Conservation (phyloP, 2,888 invertebrate species). For the Sinopyrophorus schimmeli region DNA sequence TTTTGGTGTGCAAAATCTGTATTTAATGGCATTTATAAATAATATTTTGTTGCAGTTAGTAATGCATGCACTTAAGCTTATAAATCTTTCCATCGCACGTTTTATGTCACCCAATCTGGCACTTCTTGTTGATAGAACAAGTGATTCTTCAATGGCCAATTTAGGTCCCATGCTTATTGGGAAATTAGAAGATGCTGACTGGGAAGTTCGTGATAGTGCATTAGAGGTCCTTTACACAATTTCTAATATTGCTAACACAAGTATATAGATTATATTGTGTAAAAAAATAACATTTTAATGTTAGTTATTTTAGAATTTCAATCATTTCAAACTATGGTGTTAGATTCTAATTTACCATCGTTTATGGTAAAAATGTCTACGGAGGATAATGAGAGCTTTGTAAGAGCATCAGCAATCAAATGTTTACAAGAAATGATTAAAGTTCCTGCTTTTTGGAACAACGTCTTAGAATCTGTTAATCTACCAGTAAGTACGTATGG, state of each 20-base stretch:
- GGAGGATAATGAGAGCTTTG: slow-evolving; percentile 74
- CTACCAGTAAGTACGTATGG: slow-evolving; percentile 60
- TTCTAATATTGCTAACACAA: slow-evolving; percentile 69
- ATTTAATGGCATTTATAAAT: neutral
- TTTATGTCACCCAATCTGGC: slow-evolving; percentile 79
- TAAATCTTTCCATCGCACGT: slow-evolving; percentile 70
- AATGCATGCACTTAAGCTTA: slow-evolving; percentile 70
- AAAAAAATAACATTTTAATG: neutral
- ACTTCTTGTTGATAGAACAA: slow-evolving; percentile 67
- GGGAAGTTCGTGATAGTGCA: slow-evolving; percentile 81
- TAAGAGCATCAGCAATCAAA: slow-evolving; percentile 73
- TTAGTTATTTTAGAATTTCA: slow-evolving; percentile 67
- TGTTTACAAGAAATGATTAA: slow-evolving; percentile 71
- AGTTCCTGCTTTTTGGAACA: slow-evolving; percentile 69
- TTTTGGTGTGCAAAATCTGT: neutral
- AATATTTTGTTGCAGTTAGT: slow-evolving; percentile 61
- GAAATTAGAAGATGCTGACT: slow-evolving; percentile 71
- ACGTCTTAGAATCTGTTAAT: slow-evolving; percentile 61
- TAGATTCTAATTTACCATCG: slow-evolving; percentile 66
- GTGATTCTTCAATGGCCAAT: slow-evolving; percentile 64
- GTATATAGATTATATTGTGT: too few relatives aligned
- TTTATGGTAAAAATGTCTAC: slow-evolving; percentile 68
- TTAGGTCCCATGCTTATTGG: slow-evolving; percentile 69
- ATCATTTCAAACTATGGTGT: slow-evolving; percentile 72
- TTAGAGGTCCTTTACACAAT: slow-evolving; percentile 73